Base-by-base conservation (phyloP, 2,888 invertebrate genomes). In the Cremastinae sp. region DNA sequence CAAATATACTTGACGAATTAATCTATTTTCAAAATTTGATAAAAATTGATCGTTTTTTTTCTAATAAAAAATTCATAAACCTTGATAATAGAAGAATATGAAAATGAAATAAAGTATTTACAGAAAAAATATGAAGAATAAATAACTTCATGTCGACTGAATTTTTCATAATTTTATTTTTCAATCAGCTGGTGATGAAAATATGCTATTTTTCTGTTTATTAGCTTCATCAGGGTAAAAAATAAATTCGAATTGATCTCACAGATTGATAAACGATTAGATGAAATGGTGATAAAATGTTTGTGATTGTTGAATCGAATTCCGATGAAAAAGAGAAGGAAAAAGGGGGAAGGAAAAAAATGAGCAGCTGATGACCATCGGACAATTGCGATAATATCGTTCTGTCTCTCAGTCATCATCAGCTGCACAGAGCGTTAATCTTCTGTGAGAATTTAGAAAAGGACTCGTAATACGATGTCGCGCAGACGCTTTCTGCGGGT, bases 351-450 rank as follows among this genome's bases (percentile, higher is more conserved):
- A 22, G 51, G 49, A 43, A 34, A 34, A 41, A 38, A 20, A 34
- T 1, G 10, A 62, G 72, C 64, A 65, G 65, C 72, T 72, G 65
- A 28, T 28, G 28, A 65, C 51, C 72, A 43, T 14, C 56, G 41
- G 41, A n/a, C 49, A 64, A 56, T 56, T 16, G 36, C 22, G 58
- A 72, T 72, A 49, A 72, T 18, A 49, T 58, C 72, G n/a, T 38
- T 16, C 14, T 14, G 53, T 22, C 14, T 58, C 58, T 54, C 41
- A 43, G 22, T 59, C 47, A 49, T 61, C 49, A 49, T 49, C 64
- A 54, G 62, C 65, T 53, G 53, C 49, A 9, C 61, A 43, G 45
- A 34, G 8, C n/a, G 8, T 8, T 43, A 49, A 72, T 58, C 38
- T 72, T 43, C 28, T 28, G 58, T 58, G 72, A 65, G 72, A 72